Percentiles rank a stretch among this genome's conserved stretches.
Evolutionary conservation across 1,140 invertebrate genomes (phyloP).

Genomic region (Fopius arisanus): DNA sequence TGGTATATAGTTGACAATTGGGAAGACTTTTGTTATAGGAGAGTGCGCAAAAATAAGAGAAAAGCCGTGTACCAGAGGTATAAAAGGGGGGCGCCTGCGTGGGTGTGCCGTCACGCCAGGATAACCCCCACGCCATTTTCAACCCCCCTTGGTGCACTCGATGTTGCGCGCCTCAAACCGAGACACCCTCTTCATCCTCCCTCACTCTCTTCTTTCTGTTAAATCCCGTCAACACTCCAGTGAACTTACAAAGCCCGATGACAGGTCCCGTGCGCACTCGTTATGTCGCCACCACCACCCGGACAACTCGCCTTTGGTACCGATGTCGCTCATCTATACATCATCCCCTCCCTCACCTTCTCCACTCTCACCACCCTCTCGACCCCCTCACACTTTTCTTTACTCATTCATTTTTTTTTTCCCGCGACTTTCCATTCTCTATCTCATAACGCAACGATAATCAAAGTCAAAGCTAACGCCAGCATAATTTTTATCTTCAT

Average conservation of each 20-base stretch:
- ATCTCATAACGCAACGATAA: background rate
- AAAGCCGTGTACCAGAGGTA: background rate
- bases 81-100: conserved; percentile 41
- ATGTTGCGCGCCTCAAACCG: background rate
- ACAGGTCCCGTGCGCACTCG: conserved; percentile 50
- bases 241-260: conserved; percentile 41
- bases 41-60: conserved; percentile 9
- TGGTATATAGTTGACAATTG: conserved; percentile 4
- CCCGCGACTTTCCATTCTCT: background rate
- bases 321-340: background rate
- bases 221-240: conserved; percentile 28
- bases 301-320: conserved; percentile 22
- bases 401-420: background rate
- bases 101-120: conserved; percentile 45
- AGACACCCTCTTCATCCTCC: background rate
- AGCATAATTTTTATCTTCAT: conserved; percentile 6
- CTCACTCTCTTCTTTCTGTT: conserved; percentile 25
- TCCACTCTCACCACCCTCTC: too few relatives aligned
- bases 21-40: conserved; percentile 5
- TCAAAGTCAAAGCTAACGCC: conserved; percentile 11
- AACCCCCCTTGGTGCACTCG: background rate
- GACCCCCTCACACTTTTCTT: background rate
- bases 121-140: conserved; percentile 37
- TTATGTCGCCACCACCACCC: conserved; percentile 32
- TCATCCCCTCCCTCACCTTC: too few relatives aligned